A percentile compares a stretch with the other conserved stretches of the same genome.
phyloP scores from a whole-genome alignment of 2,113 vertebrate species.

The Actinemys pallida region DNA sequence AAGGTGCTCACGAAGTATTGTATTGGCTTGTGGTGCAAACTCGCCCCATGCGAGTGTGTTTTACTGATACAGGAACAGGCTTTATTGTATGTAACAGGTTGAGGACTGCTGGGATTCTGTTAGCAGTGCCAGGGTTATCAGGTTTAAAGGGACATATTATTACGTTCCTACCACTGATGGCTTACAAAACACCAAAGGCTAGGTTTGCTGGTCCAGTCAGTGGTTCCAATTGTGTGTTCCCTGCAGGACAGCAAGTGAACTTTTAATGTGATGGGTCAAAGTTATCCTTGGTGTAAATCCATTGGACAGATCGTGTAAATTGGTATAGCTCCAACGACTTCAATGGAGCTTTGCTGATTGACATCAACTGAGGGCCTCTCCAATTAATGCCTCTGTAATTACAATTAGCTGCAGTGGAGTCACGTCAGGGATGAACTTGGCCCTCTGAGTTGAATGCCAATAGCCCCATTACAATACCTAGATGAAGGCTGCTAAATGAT shows the following conservation, averaged over 20 bases:
- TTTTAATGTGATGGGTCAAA: accelerated
- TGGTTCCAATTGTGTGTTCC: not conserved
- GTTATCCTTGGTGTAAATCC: not conserved
- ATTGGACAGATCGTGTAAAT: accelerated
- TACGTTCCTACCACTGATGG: accelerated
- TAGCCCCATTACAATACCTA: accelerated
- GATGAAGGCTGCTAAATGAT: accelerated
- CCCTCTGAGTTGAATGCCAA: accelerated
- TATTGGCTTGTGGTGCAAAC: not conserved
- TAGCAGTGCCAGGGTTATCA: accelerated
- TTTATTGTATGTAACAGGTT: not conserved
- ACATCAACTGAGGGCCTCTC: accelerated
- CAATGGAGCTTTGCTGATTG: accelerated
- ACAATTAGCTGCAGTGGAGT: accelerated
- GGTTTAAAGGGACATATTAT: accelerated
- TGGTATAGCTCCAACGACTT: not conserved
- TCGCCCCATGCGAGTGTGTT: not conserved
- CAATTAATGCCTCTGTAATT: accelerated
- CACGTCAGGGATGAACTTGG: accelerated
- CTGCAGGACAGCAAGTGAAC: not conserved
- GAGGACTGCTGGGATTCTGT: not conserved
- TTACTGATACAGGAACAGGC: accelerated
- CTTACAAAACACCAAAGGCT: not conserved
- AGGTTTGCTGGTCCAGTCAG: not conserved
- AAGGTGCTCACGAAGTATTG: not conserved